Conservation (phyloP, 2,888 invertebrate genomes). For the Xestobium rufovillosum region DNA sequence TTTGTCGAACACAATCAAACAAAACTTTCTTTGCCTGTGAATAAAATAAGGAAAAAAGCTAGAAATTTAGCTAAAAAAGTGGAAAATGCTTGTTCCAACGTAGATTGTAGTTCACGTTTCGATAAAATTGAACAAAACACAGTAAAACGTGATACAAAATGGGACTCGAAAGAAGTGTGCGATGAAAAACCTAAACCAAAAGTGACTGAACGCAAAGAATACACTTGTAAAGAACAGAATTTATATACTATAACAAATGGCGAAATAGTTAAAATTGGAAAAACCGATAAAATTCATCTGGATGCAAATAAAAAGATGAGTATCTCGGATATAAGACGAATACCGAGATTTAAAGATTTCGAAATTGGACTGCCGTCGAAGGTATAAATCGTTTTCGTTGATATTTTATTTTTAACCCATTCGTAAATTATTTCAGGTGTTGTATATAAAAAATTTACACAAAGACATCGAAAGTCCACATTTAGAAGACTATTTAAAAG, state of each 20-base stretch:
- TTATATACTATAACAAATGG: conserved; percentile 48
- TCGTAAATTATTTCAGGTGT: too few species aligned
- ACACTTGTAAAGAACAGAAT: conserved; percentile 33
- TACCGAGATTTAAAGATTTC: conserved; percentile 49
- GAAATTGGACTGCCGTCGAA: conserved; percentile 48
- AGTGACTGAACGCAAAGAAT: conserved; percentile 20
- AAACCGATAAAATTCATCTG: background rate
- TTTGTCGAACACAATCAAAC: conserved; percentile 42
- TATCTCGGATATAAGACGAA: conserved; percentile 47
- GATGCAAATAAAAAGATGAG: conserved; percentile 38
- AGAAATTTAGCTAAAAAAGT: conserved; percentile 33
- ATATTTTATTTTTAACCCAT: too few species aligned
- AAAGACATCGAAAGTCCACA: conserved; percentile 41
- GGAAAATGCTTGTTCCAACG: too few species aligned
- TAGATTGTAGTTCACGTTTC: too few species aligned
- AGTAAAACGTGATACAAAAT: conserved; percentile 8
- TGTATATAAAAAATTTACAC: conserved; percentile 51
- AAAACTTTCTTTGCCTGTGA: conserved; percentile 37
- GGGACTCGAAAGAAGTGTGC: conserved; percentile 9
- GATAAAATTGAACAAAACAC: too few species aligned
- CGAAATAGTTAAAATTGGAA: conserved; percentile 40
- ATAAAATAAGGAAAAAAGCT: conserved; percentile 44
- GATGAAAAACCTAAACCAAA: conserved; percentile 6
- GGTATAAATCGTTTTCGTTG: too few species aligned
- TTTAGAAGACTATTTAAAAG: conserved; percentile 43